Percentiles rank a stretch among this genome's conserved stretches.
These are phyloP conservation scores for Scortum barcoo DNA, from an alignment of 2,113 vertebrate genomes.

Conservation along the genomic window DNA sequence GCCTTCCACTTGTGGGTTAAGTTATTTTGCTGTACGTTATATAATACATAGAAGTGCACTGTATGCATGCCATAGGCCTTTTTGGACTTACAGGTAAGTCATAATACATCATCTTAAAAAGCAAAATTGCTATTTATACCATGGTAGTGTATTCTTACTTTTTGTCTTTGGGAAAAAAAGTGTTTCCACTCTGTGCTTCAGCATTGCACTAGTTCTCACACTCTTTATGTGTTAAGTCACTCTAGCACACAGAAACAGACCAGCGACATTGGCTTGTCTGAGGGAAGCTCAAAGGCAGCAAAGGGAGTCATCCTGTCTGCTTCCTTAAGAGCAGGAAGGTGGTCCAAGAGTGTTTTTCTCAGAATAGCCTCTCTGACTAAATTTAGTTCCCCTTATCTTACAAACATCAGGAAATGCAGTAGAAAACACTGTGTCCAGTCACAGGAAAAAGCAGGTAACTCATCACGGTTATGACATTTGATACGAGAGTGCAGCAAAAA, in stretches of 20 bases:
- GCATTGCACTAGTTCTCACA: conserved; percentile 69
- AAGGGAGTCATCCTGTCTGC: conserved; percentile 86
- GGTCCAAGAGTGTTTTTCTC: conserved; percentile 71
- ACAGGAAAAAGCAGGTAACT: conserved; percentile 64
- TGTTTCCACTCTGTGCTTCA: conserved; percentile 9
- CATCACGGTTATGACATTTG: not conserved
- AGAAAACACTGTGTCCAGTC: conserved; percentile 48
- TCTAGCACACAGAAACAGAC: conserved; percentile 39
- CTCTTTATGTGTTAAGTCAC: conserved; percentile 45
- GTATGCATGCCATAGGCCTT: not conserved
- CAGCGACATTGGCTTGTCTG: conserved; percentile 58
- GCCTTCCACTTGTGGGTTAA: not conserved
- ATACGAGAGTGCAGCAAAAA: conserved; percentile 3
- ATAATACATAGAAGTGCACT: not conserved
- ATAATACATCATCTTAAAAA: conserved; percentile 1
- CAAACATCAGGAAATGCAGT: conserved; percentile 72
- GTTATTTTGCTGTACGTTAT: not conserved
- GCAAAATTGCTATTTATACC: conserved; percentile 35
- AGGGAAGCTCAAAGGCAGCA: conserved; percentile 64
- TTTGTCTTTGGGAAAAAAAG: not conserved
- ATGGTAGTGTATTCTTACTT: conserved; percentile 14
- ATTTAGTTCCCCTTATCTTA: conserved; percentile 68
- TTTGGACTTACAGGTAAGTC: conserved; percentile 10
- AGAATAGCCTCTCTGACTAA: conserved; percentile 79
- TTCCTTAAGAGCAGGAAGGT: conserved; percentile 87